Evolutionary conservation across 1,140 invertebrate genomes (phyloP), one percentile per base, ranked within the genome.

Genomic region (Drosophila bocki): DNA sequence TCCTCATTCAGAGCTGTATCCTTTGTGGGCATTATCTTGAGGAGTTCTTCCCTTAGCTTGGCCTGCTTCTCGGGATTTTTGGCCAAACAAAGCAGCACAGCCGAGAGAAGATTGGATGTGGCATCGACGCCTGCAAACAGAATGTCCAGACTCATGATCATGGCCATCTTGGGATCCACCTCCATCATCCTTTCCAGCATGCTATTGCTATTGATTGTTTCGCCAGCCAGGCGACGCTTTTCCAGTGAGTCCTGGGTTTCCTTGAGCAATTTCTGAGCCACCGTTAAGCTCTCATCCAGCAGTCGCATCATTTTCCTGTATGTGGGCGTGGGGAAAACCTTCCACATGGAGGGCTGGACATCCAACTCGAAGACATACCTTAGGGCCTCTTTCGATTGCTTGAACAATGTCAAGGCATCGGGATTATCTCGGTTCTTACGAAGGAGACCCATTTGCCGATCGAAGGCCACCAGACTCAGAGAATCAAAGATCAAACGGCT

Each of bases 101-200:
- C 82, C 0, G 82, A 70, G 8, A 84, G 12, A 0, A 84, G 53
- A 3, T 35, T 75, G 12, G 68, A 1, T 2, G 56, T 84, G 26
- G 42, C 97, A 93, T 97, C 96, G 35, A 97, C 94, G 19, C 96
- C 96, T n/a, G 95, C 96, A 41, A 96, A 93, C 17, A 97, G 75
- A 93, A 96, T 95, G 82, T 97, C 96, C 56, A 95, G 91, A 3
- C 95, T 94, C 94, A 97, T 96, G 3, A 95, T 92, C 15, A 94
- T 64, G 0, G 95, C 95, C 6, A 94, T 90, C 67, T 94, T 93
- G 53, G 94, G 93, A 82, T 96, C 94, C 22, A 95, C 94, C 75
- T 93, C 94, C 13, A 95, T 82, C 59, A 96, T 77, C 79, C 94
- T 94, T 65, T 95, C 93, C 45, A 96, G 83, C 69, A 96, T 93